Evolutionary conservation across 2,113 vertebrate genomes (phyloP).

Genomic region (Rhabdornis inornatus): DNA sequence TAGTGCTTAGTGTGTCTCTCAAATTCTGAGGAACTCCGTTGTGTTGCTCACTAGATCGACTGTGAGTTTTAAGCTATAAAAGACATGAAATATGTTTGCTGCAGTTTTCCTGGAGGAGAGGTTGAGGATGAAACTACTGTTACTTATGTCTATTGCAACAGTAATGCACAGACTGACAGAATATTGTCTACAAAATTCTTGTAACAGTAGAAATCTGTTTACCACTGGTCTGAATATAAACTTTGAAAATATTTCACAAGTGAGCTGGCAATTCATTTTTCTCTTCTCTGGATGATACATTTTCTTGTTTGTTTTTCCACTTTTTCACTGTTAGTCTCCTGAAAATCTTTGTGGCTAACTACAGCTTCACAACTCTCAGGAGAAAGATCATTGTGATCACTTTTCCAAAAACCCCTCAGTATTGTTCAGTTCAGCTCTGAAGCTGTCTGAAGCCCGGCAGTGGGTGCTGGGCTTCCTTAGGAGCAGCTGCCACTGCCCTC

Average conservation of each 20-base stretch:
- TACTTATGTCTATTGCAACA: not conserved
- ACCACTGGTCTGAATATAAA: not conserved
- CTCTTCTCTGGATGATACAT: fast-evolving
- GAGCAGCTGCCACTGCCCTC: not conserved
- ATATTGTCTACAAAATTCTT: not conserved
- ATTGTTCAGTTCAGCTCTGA: not conserved
- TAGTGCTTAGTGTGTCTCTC: not conserved
- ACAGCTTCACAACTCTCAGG: not conserved
- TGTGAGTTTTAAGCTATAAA: not conserved
- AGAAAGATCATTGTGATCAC: not conserved
- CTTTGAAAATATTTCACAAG: not conserved
- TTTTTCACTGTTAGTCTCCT: not conserved
- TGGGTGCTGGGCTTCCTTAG: not conserved
- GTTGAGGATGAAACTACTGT: not conserved
- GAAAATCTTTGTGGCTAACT: not conserved
- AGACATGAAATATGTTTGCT: not conserved
- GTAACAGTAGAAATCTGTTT: not conserved
- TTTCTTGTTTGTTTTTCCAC: not conserved
- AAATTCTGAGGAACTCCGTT: not conserved
- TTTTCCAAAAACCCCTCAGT: not conserved
- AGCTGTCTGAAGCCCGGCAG: not conserved
- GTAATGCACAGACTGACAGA: not conserved
- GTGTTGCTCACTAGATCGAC: not conserved
- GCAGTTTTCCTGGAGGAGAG: not conserved
- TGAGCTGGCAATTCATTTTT: not conserved